These are phyloP conservation scores for Pseudolaguvia tuberculata DNA, from an alignment of 2,113 vertebrate species.

Conservation along the genomic window DNA sequence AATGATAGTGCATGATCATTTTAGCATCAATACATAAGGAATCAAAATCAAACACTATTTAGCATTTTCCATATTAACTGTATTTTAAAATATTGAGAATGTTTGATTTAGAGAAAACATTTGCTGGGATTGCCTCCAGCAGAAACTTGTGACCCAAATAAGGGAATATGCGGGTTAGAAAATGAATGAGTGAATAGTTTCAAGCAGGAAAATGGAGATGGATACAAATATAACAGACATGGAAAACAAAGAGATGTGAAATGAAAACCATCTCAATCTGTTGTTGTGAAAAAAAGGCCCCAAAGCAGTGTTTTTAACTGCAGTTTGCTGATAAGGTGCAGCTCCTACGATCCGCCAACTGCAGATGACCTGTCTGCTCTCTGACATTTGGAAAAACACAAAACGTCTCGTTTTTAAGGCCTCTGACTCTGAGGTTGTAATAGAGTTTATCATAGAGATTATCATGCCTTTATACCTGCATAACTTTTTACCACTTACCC, in stretches of 20 bases:
- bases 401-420: slow-evolving; percentile 24
- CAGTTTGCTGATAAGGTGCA: background rate
- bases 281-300: background rate
- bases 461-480: too few species aligned
- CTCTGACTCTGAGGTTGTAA: slow-evolving; percentile 23
- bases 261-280: slow-evolving; percentile 40
- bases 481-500: slow-evolving; percentile 38
- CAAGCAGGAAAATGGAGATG: background rate
- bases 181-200: too few species aligned
- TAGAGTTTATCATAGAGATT: slow-evolving; percentile 41
- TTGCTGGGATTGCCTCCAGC: too few species aligned
- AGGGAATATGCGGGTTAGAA: too few species aligned
- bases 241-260: slow-evolving; percentile 13
- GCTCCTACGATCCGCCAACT: slow-evolving; percentile 23
- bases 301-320: background rate
- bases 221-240: background rate
- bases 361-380: slow-evolving; percentile 20
- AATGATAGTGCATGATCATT: too few species aligned
- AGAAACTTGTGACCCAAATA: too few species aligned
- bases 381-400: too few species aligned
- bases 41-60: slow-evolving; percentile 4
- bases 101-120: background rate
- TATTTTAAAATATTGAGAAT: slow-evolving; percentile 11
- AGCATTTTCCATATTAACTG: slow-evolving; percentile 25
- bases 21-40: background rate